These are phyloP conservation scores for Anas platyrhynchos DNA, from an alignment of 2,113 vertebrate species.

Conservation along the genomic window DNA sequence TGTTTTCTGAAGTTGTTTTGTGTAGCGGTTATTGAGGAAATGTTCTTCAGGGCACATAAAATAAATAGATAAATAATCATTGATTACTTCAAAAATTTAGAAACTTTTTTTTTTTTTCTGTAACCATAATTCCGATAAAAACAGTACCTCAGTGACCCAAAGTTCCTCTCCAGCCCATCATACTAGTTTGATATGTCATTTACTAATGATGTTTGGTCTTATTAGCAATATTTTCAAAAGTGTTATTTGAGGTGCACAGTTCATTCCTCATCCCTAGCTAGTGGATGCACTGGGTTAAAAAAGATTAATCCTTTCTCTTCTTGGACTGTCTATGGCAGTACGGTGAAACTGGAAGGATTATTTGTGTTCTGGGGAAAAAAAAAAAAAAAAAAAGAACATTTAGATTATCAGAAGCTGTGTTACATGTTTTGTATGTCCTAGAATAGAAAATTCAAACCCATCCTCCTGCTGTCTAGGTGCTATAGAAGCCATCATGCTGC, in stretches of 20 bases:
- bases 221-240: not conserved
- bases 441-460: not conserved
- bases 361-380: not conserved
- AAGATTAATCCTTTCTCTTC: not conserved
- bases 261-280: not conserved
- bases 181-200: accelerated
- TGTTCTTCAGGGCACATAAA: not conserved
- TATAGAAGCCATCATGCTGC: not conserved
- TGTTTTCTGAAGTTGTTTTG: not conserved
- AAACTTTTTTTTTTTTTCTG: not conserved
- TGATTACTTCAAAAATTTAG: not conserved
- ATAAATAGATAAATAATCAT: not conserved
- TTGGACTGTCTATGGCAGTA: not conserved
- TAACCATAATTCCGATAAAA: not conserved
- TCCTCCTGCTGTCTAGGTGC: not conserved
- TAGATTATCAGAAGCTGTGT: not conserved
- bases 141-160: not conserved
- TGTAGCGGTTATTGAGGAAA: not conserved
- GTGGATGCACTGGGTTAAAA: not conserved
- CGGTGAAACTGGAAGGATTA: not conserved
- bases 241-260: not conserved
- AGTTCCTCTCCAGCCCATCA: not conserved
- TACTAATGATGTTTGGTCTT: not conserved
- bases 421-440: not conserved
- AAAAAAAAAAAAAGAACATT: not conserved